Evolutionary conservation across 1,140 invertebrate species (phyloP), one percentile per base, ranked within the genome.

Genomic region (Chlorops oryzae): DNA sequence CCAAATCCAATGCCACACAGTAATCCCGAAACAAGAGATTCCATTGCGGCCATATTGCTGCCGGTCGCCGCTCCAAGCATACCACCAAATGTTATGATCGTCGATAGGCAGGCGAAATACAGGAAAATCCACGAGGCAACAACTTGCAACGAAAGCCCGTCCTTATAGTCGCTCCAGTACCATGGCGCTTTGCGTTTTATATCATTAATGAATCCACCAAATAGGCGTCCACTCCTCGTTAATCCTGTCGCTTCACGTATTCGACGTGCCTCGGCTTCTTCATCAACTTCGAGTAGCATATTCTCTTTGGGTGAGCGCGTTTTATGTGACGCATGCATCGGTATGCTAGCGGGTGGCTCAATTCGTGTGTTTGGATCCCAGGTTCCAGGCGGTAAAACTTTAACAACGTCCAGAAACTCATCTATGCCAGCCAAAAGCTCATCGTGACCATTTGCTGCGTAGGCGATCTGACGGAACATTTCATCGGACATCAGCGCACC

Each of bases 401-500:
- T 96, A 0, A 96, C 93, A 17, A 94, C 92, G 73, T 98, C 94
- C 25, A 98, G 75, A 70, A 99, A 99, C 73, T 98, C 96, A 73
- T 99, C 96, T 38, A 99, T 85, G 2, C 93, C 96, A 23, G 93
- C 90, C 41, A 98, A 71, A 13, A 98, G 75, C 74, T 98, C 93
- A 65, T 90, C 86, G 52, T 92, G 80, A 71, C 92, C 94, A 56
- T 84, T 86, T 0, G 95, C 94, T 70, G 92, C 87, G 74, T 98
- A 99, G 1, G 96, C 96, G 5, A 98, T 93, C 74, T 98, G 95
- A 65, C 98, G 95, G 74, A 99, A 99, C 58, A 99, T 90, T 79
- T 98, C 95, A 75, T 98, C 96, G n/a, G 93, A 95, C 91, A 99
- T 96, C 4, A 99, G 75, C 0, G 96, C 98, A n/a, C 94, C 93